A percentile compares a stretch with the other conserved stretches of the same genome.
Evolutionary conservation across 2,797 vertebrate species (phyloP).

Genomic region (Phrynocephalus guinanensis): DNA sequence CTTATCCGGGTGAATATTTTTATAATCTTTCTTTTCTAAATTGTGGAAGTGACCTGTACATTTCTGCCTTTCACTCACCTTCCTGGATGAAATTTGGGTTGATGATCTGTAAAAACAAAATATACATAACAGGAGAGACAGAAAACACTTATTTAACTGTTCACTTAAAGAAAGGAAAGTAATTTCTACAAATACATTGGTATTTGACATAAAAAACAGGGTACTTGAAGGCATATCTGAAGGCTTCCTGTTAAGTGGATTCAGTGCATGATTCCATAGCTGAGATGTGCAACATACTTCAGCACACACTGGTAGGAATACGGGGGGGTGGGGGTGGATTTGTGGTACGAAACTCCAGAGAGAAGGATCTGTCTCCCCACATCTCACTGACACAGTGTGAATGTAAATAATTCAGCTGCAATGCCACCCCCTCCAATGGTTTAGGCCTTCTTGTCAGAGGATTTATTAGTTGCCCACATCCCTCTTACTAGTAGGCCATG

Average conservation of each 20-base stretch:
- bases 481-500: not conserved
- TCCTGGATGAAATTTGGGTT: conserved; percentile 99
- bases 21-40: not conserved
- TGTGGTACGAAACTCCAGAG: not conserved
- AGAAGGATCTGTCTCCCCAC: not conserved
- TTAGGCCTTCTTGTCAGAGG: not conserved
- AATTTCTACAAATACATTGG: conserved; percentile 41
- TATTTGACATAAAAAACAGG: conserved; percentile 8
- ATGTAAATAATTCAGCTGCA: not conserved
- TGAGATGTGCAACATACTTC: not conserved
- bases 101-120: conserved; percentile 91
- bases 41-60: not conserved
- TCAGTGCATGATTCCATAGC: not conserved
- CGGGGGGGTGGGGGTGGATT: not conserved
- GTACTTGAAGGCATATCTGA: not conserved
- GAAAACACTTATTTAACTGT: conserved; percentile 56
- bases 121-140: conserved; percentile 49
- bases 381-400: not conserved
- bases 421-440: not conserved
- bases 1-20: not conserved
- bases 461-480: not conserved
- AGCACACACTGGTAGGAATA: not conserved
- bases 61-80: conserved; percentile 84
- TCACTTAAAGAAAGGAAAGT: not conserved
- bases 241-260: too few relatives aligned